A percentile compares a stretch with the other conserved stretches of the same genome.
Evolutionary conservation across 2,113 vertebrate species (phyloP).

Genomic region (Ageneiosus marmoratus): DNA sequence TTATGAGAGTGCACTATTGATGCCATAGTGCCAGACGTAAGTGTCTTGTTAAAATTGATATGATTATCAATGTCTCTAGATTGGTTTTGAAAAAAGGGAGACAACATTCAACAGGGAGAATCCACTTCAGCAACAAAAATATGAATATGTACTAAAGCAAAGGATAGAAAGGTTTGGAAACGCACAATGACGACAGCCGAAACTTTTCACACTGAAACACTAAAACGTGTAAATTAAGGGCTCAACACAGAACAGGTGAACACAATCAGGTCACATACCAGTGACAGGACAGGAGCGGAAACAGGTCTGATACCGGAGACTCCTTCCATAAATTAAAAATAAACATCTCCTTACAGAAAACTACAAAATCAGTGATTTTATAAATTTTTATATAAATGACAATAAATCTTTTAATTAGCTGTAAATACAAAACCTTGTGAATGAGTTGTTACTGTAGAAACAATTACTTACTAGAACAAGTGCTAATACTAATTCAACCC

Average conservation of each 20-base stretch:
- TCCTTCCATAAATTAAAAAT: too few relatives aligned
- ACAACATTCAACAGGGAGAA: not conserved
- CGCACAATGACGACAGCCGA: not conserved
- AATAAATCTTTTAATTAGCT: too few relatives aligned
- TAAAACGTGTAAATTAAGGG: not conserved
- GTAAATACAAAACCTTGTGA: too few relatives aligned
- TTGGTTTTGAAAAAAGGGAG: not conserved
- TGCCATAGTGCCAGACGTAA: not conserved
- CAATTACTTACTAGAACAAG: too few relatives aligned
- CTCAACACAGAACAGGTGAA: not conserved
- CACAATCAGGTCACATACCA: not conserved
- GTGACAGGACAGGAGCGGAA: not conserved
- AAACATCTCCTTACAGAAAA: too few relatives aligned
- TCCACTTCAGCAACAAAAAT: not conserved
- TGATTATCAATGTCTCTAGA: not conserved
- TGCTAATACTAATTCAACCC: too few relatives aligned
- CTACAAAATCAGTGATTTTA: too few relatives aligned
- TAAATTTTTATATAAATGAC: too few relatives aligned
- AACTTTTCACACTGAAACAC: not conserved
- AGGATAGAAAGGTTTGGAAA: not conserved
- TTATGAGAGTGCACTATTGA: not conserved
- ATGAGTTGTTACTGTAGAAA: too few relatives aligned
- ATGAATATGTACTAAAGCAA: not conserved
- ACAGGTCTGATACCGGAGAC: not conserved
- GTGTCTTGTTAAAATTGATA: too few relatives aligned